Percentiles rank a stretch among this genome's conserved stretches.
Evolutionary conservation across 2,888 invertebrate genomes (phyloP).

Genomic region (Cephus pygmeus): DNA sequence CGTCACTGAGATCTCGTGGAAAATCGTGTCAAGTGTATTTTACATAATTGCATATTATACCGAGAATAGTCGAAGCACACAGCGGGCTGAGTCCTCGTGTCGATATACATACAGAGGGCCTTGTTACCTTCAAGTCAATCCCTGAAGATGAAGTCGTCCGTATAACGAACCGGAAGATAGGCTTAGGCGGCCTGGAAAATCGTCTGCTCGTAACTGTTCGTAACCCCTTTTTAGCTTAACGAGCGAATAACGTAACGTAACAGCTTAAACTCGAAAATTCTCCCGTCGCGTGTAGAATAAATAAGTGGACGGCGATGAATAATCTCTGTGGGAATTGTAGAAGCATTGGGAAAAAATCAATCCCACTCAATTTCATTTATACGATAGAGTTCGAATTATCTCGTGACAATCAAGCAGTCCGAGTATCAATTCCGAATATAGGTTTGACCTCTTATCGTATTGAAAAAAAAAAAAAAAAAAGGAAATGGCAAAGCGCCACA

Average conservation of each 20-base stretch:
- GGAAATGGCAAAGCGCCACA: background rate
- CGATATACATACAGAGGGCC: background rate
- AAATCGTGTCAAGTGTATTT: constrained; percentile 29
- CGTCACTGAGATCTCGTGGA: background rate
- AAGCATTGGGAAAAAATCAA: background rate
- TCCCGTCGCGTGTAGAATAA: background rate
- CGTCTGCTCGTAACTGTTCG: background rate
- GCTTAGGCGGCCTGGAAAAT: constrained; percentile 2
- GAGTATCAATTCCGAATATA: background rate
- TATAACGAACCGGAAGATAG: background rate
- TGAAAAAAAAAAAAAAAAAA: background rate
- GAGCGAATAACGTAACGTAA: background rate
- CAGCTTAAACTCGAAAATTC: background rate
- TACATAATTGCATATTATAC: constrained; percentile 18
- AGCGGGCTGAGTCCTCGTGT: background rate
- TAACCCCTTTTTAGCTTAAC: background rate
- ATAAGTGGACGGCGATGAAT: background rate
- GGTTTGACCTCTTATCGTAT: background rate
- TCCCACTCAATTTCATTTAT: background rate
- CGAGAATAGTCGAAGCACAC: too few species aligned
- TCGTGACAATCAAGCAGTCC: background rate
- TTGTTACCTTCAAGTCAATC: background rate
- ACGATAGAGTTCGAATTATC: background rate
- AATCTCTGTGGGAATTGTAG: background rate
- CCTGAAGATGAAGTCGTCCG: background rate